Conservation (phyloP, 2,113 vertebrate genomes). For the Lampris megalopsis region DNA sequence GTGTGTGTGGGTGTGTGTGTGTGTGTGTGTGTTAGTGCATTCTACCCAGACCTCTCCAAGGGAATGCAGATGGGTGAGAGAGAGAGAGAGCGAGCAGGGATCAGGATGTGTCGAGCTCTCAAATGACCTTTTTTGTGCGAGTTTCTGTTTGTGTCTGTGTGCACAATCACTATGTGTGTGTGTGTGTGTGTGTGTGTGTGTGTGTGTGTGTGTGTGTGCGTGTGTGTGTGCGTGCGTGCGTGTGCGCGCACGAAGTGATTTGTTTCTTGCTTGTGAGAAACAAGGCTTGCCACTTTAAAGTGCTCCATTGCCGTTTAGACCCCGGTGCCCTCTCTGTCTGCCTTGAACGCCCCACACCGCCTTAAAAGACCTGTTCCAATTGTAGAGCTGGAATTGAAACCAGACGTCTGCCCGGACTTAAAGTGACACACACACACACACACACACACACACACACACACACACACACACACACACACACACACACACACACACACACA, state of each 20-base stretch:
- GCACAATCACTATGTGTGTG: too few species aligned
- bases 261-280: constrained; percentile 37
- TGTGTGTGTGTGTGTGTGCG: too few species aligned
- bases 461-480: too few species aligned
- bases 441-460: constrained; percentile 35
- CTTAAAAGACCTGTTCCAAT: too few species aligned
- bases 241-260: constrained; percentile 34
- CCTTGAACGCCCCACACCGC: too few species aligned
- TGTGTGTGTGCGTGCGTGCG: too few species aligned
- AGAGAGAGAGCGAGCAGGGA: constrained; percentile 53
- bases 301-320: not conserved
- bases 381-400: constrained; percentile 2
- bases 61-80: constrained; percentile 36
- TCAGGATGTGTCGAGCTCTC: constrained; percentile 57
- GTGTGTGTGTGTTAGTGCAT: constrained; percentile 24
- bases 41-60: constrained; percentile 39
- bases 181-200: too few species aligned
- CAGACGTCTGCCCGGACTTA: constrained; percentile 18
- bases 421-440: constrained; percentile 29
- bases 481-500: too few species aligned
- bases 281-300: constrained; percentile 53
- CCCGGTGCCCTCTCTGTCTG: too few species aligned
- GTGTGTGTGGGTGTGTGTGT: constrained; percentile 29
- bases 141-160: constrained; percentile 4
- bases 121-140: constrained; percentile 21